These are phyloP conservation scores for Heterotilapia buettikoferi DNA, from an alignment of 2,113 vertebrate genomes.

Conservation along the genomic window DNA sequence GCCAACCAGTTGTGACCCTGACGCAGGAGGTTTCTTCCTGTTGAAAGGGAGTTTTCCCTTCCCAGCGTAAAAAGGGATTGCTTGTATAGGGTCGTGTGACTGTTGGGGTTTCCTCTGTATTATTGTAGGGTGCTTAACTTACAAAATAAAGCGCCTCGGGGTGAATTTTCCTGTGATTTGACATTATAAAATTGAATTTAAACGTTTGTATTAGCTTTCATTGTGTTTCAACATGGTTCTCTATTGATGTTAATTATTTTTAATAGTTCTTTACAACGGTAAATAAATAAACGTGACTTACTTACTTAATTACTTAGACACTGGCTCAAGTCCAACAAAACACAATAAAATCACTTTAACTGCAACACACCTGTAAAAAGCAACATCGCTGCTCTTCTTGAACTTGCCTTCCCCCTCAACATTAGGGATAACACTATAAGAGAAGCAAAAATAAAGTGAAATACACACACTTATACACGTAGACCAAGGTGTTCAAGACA, in stretches of 20 bases:
- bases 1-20: not conserved
- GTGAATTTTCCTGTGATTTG: not conserved
- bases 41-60: not conserved
- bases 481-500: not conserved
- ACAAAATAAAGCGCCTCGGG: not conserved
- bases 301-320: not conserved
- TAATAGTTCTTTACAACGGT: not conserved
- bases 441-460: not conserved
- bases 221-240: not conserved
- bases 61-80: not conserved
- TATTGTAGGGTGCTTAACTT: not conserved
- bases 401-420: conserved; percentile 53
- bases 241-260: not conserved
- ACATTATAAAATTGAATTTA: not conserved
- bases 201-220: not conserved
- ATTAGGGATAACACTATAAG: conserved; percentile 32
- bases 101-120: not conserved
- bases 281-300: not conserved
- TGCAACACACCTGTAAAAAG: conserved; percentile 67
- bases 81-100: accelerated
- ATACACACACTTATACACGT: not conserved
- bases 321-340: not conserved
- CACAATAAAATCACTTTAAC: not conserved
- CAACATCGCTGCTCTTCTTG: conserved; percentile 61
- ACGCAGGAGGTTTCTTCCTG: not conserved